Base-by-base conservation (phyloP, 2,797 vertebrate genomes). In the Gila robusta region DNA sequence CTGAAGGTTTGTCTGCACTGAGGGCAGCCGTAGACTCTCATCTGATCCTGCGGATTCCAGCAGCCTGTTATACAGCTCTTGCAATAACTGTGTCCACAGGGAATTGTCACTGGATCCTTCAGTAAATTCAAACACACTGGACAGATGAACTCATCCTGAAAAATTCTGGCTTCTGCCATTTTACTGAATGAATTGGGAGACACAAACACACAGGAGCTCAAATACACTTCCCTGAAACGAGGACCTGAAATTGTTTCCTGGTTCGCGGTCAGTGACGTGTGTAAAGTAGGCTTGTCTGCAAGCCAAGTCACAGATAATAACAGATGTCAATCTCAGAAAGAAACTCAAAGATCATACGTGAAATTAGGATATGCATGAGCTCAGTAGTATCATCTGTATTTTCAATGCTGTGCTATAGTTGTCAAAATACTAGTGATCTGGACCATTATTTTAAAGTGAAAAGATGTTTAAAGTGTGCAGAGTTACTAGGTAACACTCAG, bases 11-110 rank as follows among this genome's bases (percentile, higher is more conserved):
- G 35, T 35, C 35, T 35, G 35, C 35, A 35, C 35, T 35, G 35
- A 35, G 35, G 69, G 19, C 69, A 71, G 37, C 69, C n/a, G 69
- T 71, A 71, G 69, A 71, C 59, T 64, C 59, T 28, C n/a, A 14
- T 71, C 69, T 23, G 19, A 64, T 64, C 59, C 69, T 70, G 19
- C 8, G 39, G 69, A 71, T 71, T 9, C 69, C 69, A 71, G 37
- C 21, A 71, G 69, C 9, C 32, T 16, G 37, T 41, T 21, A 71
- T 71, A 23, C 69, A 71, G 32, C 37, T 71, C 69, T 37, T 19
- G 11, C 39, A 41, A 9, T 41, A 41, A 41, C 39, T 41, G 39
- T 41, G 39, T 41, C 39, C 39, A 41, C 39, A 71, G 6, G 69
- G 69, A 41, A 71, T 39, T 19, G 69, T 39, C 17, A 71, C 69